Evolutionary conservation across 2,888 invertebrate species (phyloP).

Genomic region (Ceratothoa steindachneri): DNA sequence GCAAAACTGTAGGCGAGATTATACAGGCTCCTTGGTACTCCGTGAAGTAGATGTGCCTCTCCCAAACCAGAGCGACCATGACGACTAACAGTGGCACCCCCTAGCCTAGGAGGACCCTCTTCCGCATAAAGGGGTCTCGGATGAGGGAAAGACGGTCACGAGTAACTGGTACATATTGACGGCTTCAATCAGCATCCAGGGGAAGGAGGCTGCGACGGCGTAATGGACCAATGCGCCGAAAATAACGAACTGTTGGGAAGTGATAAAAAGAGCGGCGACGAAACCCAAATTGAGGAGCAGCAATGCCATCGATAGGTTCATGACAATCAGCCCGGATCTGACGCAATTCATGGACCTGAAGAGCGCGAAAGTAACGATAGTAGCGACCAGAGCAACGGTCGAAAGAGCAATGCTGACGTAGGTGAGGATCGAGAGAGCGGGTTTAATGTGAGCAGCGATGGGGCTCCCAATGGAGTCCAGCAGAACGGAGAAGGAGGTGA

Average conservation of each 20-base stretch:
- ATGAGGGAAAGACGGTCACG: slow-evolving; percentile 57
- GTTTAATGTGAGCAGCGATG: slow-evolving; percentile 50
- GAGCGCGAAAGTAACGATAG: slow-evolving; percentile 56
- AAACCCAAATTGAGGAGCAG: slow-evolving; percentile 56
- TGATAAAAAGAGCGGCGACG: slow-evolving; percentile 50
- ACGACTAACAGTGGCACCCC: slow-evolving; percentile 57
- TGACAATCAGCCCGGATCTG: slow-evolving; percentile 56
- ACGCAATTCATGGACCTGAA: slow-evolving; percentile 57
- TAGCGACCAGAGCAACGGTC: slow-evolving; percentile 55
- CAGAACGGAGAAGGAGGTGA: slow-evolving; percentile 54
- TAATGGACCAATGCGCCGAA: slow-evolving; percentile 52
- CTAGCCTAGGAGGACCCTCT: slow-evolving; percentile 56
- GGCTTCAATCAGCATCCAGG: slow-evolving; percentile 58
- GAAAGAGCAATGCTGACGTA: slow-evolving; percentile 56
- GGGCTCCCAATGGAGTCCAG: slow-evolving; percentile 52
- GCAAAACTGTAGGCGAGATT: slow-evolving; percentile 52
- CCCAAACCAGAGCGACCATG: slow-evolving; percentile 51
- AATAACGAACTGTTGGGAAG: slow-evolving; percentile 21
- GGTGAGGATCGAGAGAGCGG: slow-evolving; percentile 54
- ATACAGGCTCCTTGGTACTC: slow-evolving; percentile 53
- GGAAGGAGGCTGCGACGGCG: slow-evolving; percentile 55
- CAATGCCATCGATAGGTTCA: slow-evolving; percentile 56
- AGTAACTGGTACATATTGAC: slow-evolving; percentile 57
- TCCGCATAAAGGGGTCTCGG: slow-evolving; percentile 55
- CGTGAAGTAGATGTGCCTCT: slow-evolving; percentile 52